Base-by-base conservation (phyloP, 92 coral and sea anemone genomes). In the Parazoanthus darwini region DNA sequence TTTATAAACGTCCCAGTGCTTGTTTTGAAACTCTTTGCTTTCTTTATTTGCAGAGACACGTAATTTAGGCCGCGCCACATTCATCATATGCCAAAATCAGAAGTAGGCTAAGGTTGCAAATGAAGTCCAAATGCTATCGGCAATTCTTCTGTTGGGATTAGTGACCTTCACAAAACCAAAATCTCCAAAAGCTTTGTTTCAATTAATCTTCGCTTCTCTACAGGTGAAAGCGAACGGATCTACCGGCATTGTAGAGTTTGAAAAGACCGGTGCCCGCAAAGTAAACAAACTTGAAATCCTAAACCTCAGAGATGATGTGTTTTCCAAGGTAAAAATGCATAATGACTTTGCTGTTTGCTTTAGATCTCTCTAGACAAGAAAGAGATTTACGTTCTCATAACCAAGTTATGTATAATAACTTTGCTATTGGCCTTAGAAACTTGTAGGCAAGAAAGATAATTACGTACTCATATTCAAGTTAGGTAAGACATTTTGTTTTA, bases 161-260 rank as follows among this genome's bases (percentile, higher is more conserved):
- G 42, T 39, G 3, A 11, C 59, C 2, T 11, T 54, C 59, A 54
- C 59, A 11, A 11, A 14, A 13, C 9, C 9, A 54, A 14, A 11
- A 48, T 54, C 8, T 46, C 9, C 9, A 46, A 46, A 46, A 46
- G 8, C 11, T 3, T 13, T 54, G 3, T 14, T 54, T 54, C 59
- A 54, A 54, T 54, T 3, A 54, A 0, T 54, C 3, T 54, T 54
- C 13, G 59, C 70, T 20, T 18, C 70, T 63, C 25, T 23, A 5
- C 46, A 93, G 95, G 90, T 74, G 43, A 83, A 18, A 44, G 68
- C 85, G 37, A 74, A 86, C 23, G 92, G 96, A n/a, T 84, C 93
- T 16, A 94, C 96, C 2, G 94, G 96, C n/a, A 59, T 80, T 0
- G 67, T 94, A 5, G 79, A 94, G 91, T 88, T 94, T 82, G 90